A percentile compares a stretch with the other conserved stretches of the same genome.
Evolutionary conservation across 2,888 invertebrate species (phyloP).

Genomic region (Euproctis similis): DNA sequence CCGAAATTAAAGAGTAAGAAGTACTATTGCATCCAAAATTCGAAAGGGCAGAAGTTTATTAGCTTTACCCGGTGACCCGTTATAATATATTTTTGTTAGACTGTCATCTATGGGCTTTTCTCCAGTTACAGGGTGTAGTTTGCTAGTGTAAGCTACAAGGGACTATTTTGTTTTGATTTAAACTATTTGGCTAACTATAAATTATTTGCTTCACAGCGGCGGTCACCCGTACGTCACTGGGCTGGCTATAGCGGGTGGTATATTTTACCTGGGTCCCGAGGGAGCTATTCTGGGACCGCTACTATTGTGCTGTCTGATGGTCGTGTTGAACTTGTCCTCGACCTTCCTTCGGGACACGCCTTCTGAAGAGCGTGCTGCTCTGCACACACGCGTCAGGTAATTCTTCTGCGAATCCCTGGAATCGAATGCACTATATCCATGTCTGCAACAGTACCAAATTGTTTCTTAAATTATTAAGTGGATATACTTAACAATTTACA

Average conservation of each 20-base stretch:
- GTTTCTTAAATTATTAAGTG: not conserved
- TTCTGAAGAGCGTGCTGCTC: slow-evolving; percentile 74
- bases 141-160: too few relatives aligned
- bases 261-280: slow-evolving; percentile 97
- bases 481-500: slow-evolving; percentile 4
- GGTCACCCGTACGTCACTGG: slow-evolving; percentile 98
- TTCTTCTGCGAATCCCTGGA: slow-evolving; percentile 13
- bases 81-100: too few relatives aligned
- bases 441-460: slow-evolving; percentile 7
- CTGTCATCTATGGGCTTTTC: too few relatives aligned
- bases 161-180: too few relatives aligned
- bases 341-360: slow-evolving; percentile 81
- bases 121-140: too few relatives aligned
- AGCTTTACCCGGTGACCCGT: too few relatives aligned
- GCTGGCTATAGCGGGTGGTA: slow-evolving; percentile 97
- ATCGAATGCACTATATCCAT: not conserved
- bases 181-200: too few relatives aligned
- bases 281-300: slow-evolving; percentile 98
- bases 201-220: slow-evolving; percentile 76
- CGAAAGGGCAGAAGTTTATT: too few relatives aligned
- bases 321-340: slow-evolving; percentile 89
- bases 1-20: slow-evolving; percentile 95
- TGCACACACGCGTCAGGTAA: slow-evolving; percentile 71
- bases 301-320: slow-evolving; percentile 94
- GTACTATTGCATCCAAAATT: too few relatives aligned